Base-by-base conservation (phyloP, 2,113 vertebrate genomes). In the Cairina moschata region DNA sequence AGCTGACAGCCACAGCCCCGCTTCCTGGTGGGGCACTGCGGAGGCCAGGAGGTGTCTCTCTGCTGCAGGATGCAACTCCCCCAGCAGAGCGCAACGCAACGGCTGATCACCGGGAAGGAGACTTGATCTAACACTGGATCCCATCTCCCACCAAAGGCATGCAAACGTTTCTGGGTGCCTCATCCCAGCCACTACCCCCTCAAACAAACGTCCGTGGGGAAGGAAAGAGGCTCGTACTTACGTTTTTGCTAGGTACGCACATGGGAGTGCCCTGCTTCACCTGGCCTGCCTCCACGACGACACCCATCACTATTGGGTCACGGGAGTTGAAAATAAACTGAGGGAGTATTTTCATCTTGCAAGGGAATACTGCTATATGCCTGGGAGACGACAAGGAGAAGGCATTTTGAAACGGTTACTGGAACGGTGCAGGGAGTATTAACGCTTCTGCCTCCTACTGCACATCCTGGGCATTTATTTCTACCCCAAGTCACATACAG, bases 311-410 rank as follows among this genome's bases (percentile, higher is more conserved):
- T 81, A 99, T 99, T 40, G 99, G 99, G 87, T 99, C 99, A 94
- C 99, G 98, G 94, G 99, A 99, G 98, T 99, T 99, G 90, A 99
- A 99, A 98, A 99, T 99, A 95, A 99, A 99, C 97, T 99, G 99
- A 77, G 99, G 99, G 32, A 99, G 98, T 83, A 99, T 98, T 63
- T 98, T 98, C 75, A 99, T 97, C 97, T 99, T 99, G 96, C 98
- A 99, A 6, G 99, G 99, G 86, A 99, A 99, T 86, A 99, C 99
- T 5, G 99, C 99, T 85, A 99, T 97, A 22, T 99, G 98, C 95
- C 99, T 99, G 96, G 32, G 93, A 93, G 52, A 4, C 14, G 38
- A 86, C 74, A 92, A 31, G 85, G 52, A 58, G 69, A 76, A 74
- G n/a, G 17, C 34, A n/a, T 48, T 72, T 67, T 80, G 48, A 87